A percentile compares a stretch with the other conserved stretches of the same genome.
Conservation (phyloP, 2,888 invertebrate genomes). For the Junonia oenone region DNA sequence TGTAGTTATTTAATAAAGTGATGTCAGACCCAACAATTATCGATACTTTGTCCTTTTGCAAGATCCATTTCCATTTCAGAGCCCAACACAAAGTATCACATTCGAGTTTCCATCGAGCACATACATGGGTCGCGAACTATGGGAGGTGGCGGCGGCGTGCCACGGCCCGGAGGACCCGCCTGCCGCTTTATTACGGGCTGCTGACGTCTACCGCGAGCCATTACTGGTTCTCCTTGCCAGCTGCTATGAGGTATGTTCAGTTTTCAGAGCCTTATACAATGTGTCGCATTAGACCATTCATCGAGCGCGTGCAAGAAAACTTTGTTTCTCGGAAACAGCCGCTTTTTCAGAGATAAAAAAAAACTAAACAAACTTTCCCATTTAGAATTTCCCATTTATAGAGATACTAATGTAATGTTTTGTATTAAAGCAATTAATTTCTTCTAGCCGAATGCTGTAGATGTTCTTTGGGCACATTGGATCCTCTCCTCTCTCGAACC, state of each 20-base stretch:
- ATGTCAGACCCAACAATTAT: no score
- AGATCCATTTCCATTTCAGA: constrained; percentile 33
- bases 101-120: constrained; percentile 68
- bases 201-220: constrained; percentile 78
- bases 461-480: constrained; percentile 82
- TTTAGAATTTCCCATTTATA: no score
- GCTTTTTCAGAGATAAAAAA: no score
- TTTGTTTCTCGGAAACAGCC: no score
- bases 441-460: constrained; percentile 82
- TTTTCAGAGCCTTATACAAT: not conserved
- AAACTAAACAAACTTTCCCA: no score
- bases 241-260: constrained; percentile 80
- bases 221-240: constrained; percentile 83
- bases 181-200: constrained; percentile 80
- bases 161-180: constrained; percentile 86
- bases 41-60: no score
- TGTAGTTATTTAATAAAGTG: no score
- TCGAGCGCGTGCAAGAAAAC: no score
- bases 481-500: constrained; percentile 59
- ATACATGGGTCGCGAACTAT: constrained; percentile 65
- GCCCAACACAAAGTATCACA: constrained; percentile 47
- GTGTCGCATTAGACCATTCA: no score
- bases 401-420: no score
- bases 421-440: no score
- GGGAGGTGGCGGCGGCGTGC: constrained; percentile 82